These are phyloP conservation scores for Sylvia atricapilla DNA, from an alignment of 2,113 vertebrate genomes.

Conservation along the genomic window DNA sequence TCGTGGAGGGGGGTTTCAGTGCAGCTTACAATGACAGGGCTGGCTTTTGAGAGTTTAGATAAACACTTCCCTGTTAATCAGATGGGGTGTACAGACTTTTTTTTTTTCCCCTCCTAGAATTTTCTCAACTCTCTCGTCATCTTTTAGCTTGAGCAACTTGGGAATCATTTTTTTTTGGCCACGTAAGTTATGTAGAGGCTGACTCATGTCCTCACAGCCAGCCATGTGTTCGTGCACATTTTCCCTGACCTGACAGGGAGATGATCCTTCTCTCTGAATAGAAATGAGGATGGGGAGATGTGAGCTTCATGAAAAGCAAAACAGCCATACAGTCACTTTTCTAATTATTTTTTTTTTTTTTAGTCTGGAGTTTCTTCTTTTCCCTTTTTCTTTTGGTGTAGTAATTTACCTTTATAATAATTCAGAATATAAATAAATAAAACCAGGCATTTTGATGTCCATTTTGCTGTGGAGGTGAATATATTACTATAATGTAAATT, in stretches of 20 bases:
- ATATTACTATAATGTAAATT: not conserved
- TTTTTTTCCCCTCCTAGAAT: not conserved
- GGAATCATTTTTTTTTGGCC: not conserved
- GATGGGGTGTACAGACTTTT: not conserved
- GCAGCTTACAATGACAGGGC: not conserved
- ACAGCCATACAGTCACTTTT: not conserved
- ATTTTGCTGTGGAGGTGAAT: not conserved
- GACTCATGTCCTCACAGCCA: conserved; percentile 10
- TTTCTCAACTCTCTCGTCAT: not conserved
- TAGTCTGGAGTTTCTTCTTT: not conserved
- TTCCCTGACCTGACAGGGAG: not conserved
- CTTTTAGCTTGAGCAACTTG: not conserved
- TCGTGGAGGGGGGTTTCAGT: not conserved
- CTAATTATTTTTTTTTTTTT: not conserved
- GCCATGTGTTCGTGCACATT: not conserved
- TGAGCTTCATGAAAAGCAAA: not conserved
- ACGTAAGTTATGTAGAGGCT: not conserved
- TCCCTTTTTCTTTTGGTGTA: not conserved
- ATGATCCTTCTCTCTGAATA: conserved; percentile 13
- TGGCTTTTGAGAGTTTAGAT: not conserved
- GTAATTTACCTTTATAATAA: not conserved
- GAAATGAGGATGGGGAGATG: not conserved
- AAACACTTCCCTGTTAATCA: not conserved
- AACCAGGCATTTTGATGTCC: not conserved
- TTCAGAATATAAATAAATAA: not conserved